Percentiles rank a stretch among this genome's conserved stretches.
Evolutionary conservation across 1,140 invertebrate genomes (phyloP).

Genomic region (Drosophila willistoni): DNA sequence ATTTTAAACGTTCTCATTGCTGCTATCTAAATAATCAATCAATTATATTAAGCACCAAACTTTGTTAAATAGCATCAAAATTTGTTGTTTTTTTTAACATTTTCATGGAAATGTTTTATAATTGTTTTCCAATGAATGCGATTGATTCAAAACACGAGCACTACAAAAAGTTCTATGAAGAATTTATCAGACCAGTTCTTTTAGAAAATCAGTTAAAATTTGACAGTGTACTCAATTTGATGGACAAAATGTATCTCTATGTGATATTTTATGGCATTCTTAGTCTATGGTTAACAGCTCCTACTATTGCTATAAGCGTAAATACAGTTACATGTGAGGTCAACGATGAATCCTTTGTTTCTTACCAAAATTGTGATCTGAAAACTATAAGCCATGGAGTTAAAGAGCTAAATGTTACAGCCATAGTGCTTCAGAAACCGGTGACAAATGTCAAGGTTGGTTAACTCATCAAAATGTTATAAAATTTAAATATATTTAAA

Average conservation of each 20-base stretch:
- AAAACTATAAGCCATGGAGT: neutral
- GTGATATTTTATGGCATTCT: neutral
- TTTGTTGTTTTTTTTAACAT: too few relatives aligned
- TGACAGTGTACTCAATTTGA: neutral
- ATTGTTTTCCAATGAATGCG: too few relatives aligned
- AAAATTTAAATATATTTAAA: neutral
- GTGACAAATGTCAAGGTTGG: slow-evolving; percentile 19
- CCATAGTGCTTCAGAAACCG: slow-evolving; percentile 16
- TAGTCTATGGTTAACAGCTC: neutral
- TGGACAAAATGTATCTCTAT: neutral
- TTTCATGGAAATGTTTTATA: too few relatives aligned
- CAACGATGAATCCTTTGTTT: neutral
- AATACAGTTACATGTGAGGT: neutral
- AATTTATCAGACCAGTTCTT: too few relatives aligned
- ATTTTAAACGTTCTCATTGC: neutral
- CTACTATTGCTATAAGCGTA: neutral
- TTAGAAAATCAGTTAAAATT: too few relatives aligned
- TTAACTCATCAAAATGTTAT: neutral
- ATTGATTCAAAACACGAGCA: too few relatives aligned
- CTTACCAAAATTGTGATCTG: neutral
- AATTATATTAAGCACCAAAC: too few relatives aligned
- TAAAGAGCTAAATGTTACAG: neutral
- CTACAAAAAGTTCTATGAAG: too few relatives aligned
- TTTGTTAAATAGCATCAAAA: too few relatives aligned
- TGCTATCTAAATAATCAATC: neutral